Evolutionary conservation across 2,113 vertebrate genomes (phyloP).

Genomic region (Morone chrysops): DNA sequence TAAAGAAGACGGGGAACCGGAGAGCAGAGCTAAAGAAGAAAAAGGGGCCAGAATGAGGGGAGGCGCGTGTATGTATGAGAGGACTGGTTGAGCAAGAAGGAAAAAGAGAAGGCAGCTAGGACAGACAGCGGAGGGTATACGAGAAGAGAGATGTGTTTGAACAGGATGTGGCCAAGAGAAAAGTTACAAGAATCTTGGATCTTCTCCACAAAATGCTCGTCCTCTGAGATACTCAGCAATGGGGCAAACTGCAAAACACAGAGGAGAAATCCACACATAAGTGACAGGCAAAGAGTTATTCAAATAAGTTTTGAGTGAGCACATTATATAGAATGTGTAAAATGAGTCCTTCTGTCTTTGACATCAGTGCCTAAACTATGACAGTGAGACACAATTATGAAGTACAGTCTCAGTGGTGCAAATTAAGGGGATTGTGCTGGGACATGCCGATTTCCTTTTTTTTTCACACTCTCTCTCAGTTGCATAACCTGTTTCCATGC

Average conservation of each 20-base stretch:
- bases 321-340: not conserved
- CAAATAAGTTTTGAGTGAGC: not conserved
- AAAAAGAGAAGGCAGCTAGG: slow-evolving; percentile 20
- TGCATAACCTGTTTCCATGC: slow-evolving; percentile 43
- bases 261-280: not conserved
- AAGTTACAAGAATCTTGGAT: slow-evolving; percentile 54
- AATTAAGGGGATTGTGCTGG: slow-evolving; percentile 33
- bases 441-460: slow-evolving; percentile 46
- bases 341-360: not conserved
- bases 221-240: slow-evolving; percentile 37
- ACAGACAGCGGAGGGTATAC: slow-evolving; percentile 22
- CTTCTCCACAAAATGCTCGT: slow-evolving; percentile 49
- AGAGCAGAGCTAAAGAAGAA: slow-evolving; percentile 2
- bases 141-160: slow-evolving; percentile 38
- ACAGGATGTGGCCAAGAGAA: slow-evolving; percentile 43
- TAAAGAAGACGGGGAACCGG: slow-evolving; percentile 19
- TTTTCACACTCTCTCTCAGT: slow-evolving; percentile 33
- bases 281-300: slow-evolving; percentile 1
- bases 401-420: not conserved
- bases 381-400: not conserved
- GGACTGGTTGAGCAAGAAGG: slow-evolving; percentile 48
- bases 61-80: slow-evolving; percentile 15
- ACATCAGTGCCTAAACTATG: not conserved
- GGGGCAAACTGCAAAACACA: slow-evolving; percentile 58
- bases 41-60: slow-evolving; percentile 43